These are phyloP conservation scores for Beroe forskalii DNA, from an alignment of 37 sponge, comb jelly and placozoan genomes.

Conservation along the genomic window DNA sequence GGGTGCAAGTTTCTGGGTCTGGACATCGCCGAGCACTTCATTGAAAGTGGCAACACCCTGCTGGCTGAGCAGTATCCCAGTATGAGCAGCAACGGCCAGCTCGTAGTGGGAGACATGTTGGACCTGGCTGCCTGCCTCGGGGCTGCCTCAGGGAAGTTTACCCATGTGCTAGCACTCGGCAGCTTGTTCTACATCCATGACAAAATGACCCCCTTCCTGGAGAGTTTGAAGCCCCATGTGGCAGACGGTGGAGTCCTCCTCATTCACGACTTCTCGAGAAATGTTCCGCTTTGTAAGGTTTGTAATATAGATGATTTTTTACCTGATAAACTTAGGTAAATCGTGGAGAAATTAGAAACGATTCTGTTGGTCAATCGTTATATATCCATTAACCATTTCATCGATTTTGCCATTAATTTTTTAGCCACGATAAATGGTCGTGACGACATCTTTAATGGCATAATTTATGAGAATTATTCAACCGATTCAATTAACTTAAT, in stretches of 20 bases:
- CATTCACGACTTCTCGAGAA: conserved; percentile 19
- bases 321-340: no score
- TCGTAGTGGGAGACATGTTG: conserved; percentile 3
- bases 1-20: conserved; percentile 2
- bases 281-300: neutral
- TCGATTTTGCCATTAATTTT: no score
- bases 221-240: neutral
- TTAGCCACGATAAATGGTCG: no score
- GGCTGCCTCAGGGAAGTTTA: neutral
- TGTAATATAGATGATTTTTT: no score
- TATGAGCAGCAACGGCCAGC: neutral
- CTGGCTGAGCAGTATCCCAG: neutral
- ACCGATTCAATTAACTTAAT: no score
- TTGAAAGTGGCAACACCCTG: neutral
- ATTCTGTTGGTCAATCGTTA: no score
- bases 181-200: conserved; percentile 15
- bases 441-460: no score
- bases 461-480: no score
- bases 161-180: conserved; percentile 26
- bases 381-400: no score
- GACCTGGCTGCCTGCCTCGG: neutral
- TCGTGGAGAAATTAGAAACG: no score
- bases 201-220: conserved; percentile 3
- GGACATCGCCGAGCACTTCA: neutral
- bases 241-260: neutral